These are phyloP conservation scores for Trichogramma pretiosum DNA, from an alignment of 1,140 invertebrate genomes.

Conservation along the genomic window DNA sequence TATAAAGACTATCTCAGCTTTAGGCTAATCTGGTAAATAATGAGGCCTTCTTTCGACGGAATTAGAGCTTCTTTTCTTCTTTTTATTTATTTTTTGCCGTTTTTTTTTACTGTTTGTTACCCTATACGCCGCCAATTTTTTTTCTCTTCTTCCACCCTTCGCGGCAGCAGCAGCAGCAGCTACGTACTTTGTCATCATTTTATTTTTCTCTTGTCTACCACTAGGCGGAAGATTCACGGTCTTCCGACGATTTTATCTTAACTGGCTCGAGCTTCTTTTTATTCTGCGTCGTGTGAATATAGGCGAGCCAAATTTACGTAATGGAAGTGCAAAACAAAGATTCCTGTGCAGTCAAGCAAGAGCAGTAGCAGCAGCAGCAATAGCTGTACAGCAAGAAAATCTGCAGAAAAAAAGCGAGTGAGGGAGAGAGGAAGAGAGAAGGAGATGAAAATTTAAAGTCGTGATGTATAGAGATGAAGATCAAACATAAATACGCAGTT, in stretches of 20 bases:
- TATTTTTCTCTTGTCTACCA: constrained; percentile 9
- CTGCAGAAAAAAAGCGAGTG: not conserved
- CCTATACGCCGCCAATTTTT: not conserved
- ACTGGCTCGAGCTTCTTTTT: not conserved
- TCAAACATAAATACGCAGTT: too few species aligned
- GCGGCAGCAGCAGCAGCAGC: not conserved
- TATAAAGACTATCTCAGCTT: constrained; percentile 15
- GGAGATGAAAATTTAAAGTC: too few species aligned
- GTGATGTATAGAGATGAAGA: too few species aligned
- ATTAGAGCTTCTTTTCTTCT: not conserved
- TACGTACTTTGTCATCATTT: constrained; percentile 14
- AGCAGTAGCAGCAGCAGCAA: too few species aligned
- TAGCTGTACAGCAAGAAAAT: not conserved
- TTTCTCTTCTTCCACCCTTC: not conserved
- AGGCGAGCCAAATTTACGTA: constrained; percentile 5
- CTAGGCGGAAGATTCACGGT: constrained; percentile 2
- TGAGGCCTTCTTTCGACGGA: constrained; percentile 2
- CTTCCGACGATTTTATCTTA: constrained; percentile 9
- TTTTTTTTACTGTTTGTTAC: too few species aligned
- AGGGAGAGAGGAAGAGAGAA: not conserved
- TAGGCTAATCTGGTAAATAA: constrained; percentile 21
- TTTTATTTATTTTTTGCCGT: not conserved
- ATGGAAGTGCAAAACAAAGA: constrained; percentile 1
- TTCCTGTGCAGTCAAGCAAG: not conserved
- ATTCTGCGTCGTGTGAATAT: not conserved